These are phyloP conservation scores for Etheostoma perlongum DNA, from an alignment of 2,797 vertebrate species.

Conservation along the genomic window DNA sequence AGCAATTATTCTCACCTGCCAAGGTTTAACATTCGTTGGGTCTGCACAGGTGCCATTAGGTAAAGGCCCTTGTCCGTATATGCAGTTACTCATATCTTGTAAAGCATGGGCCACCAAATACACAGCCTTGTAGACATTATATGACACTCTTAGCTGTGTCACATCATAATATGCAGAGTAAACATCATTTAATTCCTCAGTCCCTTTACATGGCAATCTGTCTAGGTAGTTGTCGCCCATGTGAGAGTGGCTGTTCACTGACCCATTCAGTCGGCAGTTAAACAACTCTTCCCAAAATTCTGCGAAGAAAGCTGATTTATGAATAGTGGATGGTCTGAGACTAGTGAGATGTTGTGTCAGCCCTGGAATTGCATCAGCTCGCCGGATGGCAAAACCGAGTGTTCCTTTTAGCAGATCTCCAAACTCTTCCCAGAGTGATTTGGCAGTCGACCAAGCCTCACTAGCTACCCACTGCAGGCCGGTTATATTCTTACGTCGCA, in stretches of 20 bases:
- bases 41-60: slow-evolving; percentile 70
- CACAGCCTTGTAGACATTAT: slow-evolving; percentile 78
- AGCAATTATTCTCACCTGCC: too few relatives aligned
- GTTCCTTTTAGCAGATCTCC: slow-evolving; percentile 77
- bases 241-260: slow-evolving; percentile 53
- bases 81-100: too few relatives aligned
- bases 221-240: too few relatives aligned
- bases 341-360: slow-evolving; percentile 78
- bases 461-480: slow-evolving; percentile 86
- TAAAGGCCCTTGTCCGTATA: too few relatives aligned
- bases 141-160: too few relatives aligned
- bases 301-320: slow-evolving; percentile 62
- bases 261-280: slow-evolving; percentile 73
- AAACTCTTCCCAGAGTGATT: slow-evolving; percentile 82
- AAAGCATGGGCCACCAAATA: slow-evolving; percentile 82
- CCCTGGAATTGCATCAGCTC: slow-evolving; percentile 78
- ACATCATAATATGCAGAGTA: too few relatives aligned
- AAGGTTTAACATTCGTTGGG: slow-evolving; percentile 2
- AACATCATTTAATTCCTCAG: too few relatives aligned
- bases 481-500: slow-evolving; percentile 78
- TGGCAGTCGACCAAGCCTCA: slow-evolving; percentile 87
- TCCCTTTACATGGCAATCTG: too few relatives aligned
- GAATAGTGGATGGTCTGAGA: slow-evolving; percentile 45
- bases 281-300: slow-evolving; percentile 83
- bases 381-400: slow-evolving; percentile 85